Evolutionary conservation across 2,797 vertebrate genomes (phyloP).

Genomic region (Microchirus variegatus): DNA sequence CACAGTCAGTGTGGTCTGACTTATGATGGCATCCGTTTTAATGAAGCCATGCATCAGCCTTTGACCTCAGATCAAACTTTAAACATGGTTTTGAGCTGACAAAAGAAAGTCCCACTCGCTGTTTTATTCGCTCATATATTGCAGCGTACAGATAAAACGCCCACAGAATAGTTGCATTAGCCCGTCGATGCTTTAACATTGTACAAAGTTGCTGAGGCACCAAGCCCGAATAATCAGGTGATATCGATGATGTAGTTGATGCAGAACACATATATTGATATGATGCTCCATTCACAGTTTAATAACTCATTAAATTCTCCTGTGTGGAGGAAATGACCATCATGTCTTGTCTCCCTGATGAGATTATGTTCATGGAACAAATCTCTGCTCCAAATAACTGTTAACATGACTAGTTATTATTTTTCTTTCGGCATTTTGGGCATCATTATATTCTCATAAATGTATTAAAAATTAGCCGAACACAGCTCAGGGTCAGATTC

Average conservation of each 20-base stretch:
- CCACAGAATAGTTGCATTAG: not conserved
- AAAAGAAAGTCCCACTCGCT: conserved; percentile 11
- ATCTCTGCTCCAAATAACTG: conserved; percentile 2
- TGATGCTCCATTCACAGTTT: not conserved
- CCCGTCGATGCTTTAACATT: no score
- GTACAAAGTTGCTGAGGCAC: not conserved
- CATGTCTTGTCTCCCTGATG: conserved; percentile 11
- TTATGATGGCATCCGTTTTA: conserved; percentile 19
- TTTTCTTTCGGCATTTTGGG: not conserved
- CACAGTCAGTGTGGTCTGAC: no score
- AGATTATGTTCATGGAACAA: conserved; percentile 4
- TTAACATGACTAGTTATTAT: not conserved
- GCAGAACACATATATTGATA: not conserved
- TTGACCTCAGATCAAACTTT: conserved; percentile 37
- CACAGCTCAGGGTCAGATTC: no score
- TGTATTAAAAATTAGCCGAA: not conserved
- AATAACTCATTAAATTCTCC: conserved; percentile 31
- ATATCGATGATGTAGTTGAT: not conserved
- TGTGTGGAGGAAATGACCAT: conserved; percentile 15
- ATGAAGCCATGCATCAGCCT: conserved; percentile 30
- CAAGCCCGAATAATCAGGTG: not conserved
- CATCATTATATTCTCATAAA: not conserved
- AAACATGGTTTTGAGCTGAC: conserved; percentile 9
- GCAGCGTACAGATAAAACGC: not conserved
- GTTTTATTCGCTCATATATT: not conserved